Conservation (phyloP, 2,113 vertebrate genomes). For the Struthio camelus region DNA sequence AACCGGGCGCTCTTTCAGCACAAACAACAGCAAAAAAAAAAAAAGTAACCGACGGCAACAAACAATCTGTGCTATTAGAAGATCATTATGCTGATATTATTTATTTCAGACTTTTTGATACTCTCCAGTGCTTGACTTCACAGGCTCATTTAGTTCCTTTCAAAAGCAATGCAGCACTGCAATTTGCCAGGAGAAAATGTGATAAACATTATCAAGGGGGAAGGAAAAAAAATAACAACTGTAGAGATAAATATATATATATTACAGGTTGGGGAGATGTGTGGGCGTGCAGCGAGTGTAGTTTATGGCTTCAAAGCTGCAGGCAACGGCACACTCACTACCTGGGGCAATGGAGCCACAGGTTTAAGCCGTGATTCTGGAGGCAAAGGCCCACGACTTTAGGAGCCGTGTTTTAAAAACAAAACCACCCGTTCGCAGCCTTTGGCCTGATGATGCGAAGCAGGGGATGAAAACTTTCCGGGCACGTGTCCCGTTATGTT, state of each 20-base stretch:
- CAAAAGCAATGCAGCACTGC: constrained; percentile 16
- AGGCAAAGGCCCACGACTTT: background rate
- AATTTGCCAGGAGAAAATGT: constrained; percentile 50
- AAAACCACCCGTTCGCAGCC: background rate
- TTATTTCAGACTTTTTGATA: constrained; percentile 56
- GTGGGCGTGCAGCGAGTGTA: accelerated
- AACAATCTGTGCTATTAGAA: constrained; percentile 49
- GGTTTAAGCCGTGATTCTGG: background rate
- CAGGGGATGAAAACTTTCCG: background rate
- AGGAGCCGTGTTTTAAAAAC: background rate
- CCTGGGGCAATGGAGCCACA: background rate
- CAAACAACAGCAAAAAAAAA: background rate
- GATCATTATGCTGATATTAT: constrained; percentile 64
- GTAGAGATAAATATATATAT: background rate
- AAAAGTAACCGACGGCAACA: constrained; percentile 30
- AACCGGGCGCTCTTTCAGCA: background rate
- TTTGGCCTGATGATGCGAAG: background rate
- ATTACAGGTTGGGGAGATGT: background rate
- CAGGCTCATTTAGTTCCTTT: constrained; percentile 52
- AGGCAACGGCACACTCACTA: background rate
- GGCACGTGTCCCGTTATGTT: background rate
- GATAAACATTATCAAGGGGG: constrained; percentile 12
- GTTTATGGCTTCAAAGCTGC: background rate
- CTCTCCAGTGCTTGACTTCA: constrained; percentile 55
- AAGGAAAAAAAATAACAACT: background rate